Conservation (phyloP, 2,888 invertebrate genomes). For the Amiota mariae region DNA sequence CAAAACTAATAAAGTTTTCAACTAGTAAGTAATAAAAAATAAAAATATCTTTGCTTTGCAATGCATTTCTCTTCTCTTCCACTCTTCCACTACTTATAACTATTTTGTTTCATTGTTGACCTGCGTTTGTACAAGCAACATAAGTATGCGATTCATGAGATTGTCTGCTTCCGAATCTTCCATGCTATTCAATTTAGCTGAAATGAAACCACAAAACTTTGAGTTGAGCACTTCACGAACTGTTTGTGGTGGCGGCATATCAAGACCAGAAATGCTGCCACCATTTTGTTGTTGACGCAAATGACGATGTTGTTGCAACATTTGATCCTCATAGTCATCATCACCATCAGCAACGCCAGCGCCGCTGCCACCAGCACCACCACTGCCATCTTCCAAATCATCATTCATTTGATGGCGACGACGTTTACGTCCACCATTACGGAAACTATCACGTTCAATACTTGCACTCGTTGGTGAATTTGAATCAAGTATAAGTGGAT, state of each 20-base stretch:
- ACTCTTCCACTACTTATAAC: not conserved
- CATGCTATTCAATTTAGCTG: constrained; percentile 71
- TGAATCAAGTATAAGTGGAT: constrained; percentile 70
- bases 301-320: constrained; percentile 70
- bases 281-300: constrained; percentile 66
- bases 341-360: constrained; percentile 44
- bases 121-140: constrained; percentile 69
- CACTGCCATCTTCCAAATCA: constrained; percentile 45
- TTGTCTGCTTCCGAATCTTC: constrained; percentile 71
- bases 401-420: constrained; percentile 60
- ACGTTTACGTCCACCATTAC: constrained; percentile 49
- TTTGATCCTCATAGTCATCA: constrained; percentile 68
- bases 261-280: constrained; percentile 41
- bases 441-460: constrained; percentile 36
- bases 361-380: constrained; percentile 41
- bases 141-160: constrained; percentile 70
- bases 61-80: not conserved
- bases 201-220: constrained; percentile 71
- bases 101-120: constrained; percentile 44
- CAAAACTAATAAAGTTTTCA: not conserved
- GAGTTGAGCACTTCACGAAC: constrained; percentile 71
- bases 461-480: constrained; percentile 57
- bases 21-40: not conserved
- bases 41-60: not conserved
- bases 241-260: constrained; percentile 68